Evolutionary conservation across 2,113 vertebrate species (phyloP), one percentile per base, ranked within the genome.

Genomic region (Apus apus): DNA sequence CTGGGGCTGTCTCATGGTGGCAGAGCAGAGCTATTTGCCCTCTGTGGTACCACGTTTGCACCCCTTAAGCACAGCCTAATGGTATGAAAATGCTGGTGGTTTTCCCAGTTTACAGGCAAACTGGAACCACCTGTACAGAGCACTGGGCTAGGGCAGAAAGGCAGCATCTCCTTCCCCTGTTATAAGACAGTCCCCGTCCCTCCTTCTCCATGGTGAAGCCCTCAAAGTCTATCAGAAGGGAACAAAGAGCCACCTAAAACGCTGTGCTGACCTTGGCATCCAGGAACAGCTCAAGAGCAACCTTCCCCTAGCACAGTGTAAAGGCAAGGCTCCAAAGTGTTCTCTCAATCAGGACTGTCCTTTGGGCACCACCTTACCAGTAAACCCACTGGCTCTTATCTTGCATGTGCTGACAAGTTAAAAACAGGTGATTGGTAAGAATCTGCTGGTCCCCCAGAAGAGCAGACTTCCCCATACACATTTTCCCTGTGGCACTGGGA

Each of bases 31-130:
- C 80, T 86, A 74, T 38, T 51, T 43, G 61, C 57, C 57, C 3
- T 27, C 51, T 13, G 5, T 19, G 46, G n/a, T 43, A 54, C 54
- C 62, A 2, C 1, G 0, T 26, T n/a, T 7, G 8, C 81, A 58
- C 8, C 34, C 17, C 58, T 83, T 60, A 6, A 34, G 54, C 30
- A 7, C 20, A 51, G 25, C 1, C 29, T 20, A 26, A 48, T 1
- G 22, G 29, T 11, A 20, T 5, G 23, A 57, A n/a, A 38, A 53
- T 50, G 21, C 40, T n/a, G 21, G 8, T 40, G 32, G 20, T 32
- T 85, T 50, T 80, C 66, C 57, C 46, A 32, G 20, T 56, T 71
- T 40, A 17, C 43, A 45, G 38, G 34, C 29, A 60, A 86, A 46
- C 26, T n/a, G 73, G 61, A 89, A 51, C 23, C 65, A 15, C 11